Conservation (phyloP, 2,888 invertebrate genomes). For the Thysanoteuthis rhombus region DNA sequence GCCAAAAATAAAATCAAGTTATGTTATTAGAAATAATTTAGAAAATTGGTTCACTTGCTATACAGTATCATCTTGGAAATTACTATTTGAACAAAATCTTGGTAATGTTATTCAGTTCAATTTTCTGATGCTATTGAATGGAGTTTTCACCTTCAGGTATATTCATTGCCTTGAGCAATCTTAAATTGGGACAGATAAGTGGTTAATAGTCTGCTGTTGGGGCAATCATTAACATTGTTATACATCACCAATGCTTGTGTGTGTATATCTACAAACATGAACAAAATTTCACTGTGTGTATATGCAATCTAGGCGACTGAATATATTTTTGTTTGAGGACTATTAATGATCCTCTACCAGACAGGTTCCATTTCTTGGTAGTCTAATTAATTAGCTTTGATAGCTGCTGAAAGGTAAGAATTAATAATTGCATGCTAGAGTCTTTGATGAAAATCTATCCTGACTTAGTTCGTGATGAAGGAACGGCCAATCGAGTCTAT, state of each 20-base stretch:
- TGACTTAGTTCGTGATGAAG: background rate
- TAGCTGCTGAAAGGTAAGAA: background rate
- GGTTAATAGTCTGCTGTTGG: background rate
- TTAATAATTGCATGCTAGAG: background rate
- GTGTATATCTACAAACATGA: background rate
- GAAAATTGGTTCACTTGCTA: background rate
- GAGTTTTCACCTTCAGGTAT: background rate
- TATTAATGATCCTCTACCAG: background rate
- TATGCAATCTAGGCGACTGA: background rate
- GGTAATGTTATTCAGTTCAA: background rate
- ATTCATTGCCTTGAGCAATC: background rate
- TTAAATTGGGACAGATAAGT: background rate
- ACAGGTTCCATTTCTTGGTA: background rate
- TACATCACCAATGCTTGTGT: background rate
- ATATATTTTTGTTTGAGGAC: background rate
- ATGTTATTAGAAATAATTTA: background rate
- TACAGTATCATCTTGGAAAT: background rate
- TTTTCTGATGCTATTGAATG: background rate
- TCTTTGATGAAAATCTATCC: background rate
- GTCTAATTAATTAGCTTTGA: background rate
- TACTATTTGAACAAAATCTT: background rate
- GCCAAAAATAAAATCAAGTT: background rate
- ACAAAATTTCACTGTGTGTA: background rate
- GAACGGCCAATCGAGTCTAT: background rate
- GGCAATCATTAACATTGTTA: background rate